Conservation (phyloP, 2,113 vertebrate genomes). For the Crypturellus undulatus region DNA sequence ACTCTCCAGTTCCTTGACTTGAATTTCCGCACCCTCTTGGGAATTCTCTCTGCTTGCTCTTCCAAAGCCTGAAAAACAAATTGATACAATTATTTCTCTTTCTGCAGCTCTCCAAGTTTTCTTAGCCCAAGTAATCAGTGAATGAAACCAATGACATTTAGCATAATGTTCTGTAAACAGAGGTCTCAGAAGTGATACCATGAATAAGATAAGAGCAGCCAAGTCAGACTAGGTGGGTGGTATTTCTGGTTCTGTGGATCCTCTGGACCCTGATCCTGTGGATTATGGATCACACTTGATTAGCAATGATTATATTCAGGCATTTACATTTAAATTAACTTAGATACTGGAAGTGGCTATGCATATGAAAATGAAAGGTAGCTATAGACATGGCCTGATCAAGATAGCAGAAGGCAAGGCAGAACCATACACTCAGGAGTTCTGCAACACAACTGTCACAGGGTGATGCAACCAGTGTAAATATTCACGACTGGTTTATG, state of each 20-base stretch:
- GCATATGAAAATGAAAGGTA: neutral
- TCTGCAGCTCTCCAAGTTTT: slow-evolving; percentile 24
- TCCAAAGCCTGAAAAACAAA: slow-evolving; percentile 19
- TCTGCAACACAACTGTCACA: neutral
- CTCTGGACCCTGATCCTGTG: neutral
- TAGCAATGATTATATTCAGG: neutral
- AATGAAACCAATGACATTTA: neutral
- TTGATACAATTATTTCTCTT: neutral
- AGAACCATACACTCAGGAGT: neutral
- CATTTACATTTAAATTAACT: neutral
- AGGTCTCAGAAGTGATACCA: neutral
- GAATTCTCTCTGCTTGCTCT: neutral
- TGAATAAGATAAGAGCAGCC: neutral
- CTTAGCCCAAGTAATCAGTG: neutral
- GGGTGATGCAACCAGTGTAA: neutral
- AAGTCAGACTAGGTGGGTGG: neutral
- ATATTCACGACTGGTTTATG: neutral
- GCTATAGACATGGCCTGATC: neutral
- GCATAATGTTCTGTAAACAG: neutral
- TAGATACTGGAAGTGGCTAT: neutral
- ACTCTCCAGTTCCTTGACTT: neutral
- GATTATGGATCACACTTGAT: neutral
- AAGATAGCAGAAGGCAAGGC: neutral
- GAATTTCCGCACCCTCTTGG: neutral
- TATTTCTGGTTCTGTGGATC: neutral